Evolutionary conservation across 2,113 vertebrate species (phyloP), one percentile per base, ranked within the genome.

Genomic region (Mustela lutreola): DNA sequence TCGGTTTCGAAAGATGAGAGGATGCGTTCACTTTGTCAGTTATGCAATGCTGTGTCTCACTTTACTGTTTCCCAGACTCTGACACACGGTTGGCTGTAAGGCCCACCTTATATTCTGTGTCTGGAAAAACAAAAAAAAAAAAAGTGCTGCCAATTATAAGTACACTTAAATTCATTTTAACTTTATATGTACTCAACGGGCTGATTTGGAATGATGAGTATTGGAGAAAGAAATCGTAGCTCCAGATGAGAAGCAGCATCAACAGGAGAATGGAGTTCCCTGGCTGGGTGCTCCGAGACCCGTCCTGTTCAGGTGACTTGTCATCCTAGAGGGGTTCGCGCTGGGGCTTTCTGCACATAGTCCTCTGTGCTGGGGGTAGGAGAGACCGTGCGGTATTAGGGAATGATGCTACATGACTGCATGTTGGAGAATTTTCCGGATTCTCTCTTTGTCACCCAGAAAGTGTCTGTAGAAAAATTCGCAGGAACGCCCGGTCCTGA

Each of bases 281-380:
- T 28, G 5, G 8, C 26, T 36, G 50, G 45, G 12, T 63, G 6
- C 36, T 7, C 1, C 12, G 0, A 10, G 16, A 14, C 12, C 39
- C 3, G 7, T 16, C 19, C 28, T 36, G 7, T 4, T 26, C 4
- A 5, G 75, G 75, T 9, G 18, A 16, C 73, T 48, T 48, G 75
- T 48, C 42, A 8, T 28, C 42, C 3, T 18, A 4, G 39, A 14
- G 24, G 42, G 12, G 1, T 31, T 28, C 7, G 1, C 1, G 42
- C 4, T 28, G 7, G 15, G 15, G 7, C 42, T 48, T 1, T 45
- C 14, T 9, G 24, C 4, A 0, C 1, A 28, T 16, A 7, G 12
- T 28, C 42, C 75, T 76, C 42, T 18, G 42, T 6, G 7, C 42
- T 31, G 42, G 15, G 75, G 48, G 42, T 48, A 31, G 42, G 14